Conservation (phyloP, 2,113 vertebrate species). For the Triplophysa tibetana region DNA sequence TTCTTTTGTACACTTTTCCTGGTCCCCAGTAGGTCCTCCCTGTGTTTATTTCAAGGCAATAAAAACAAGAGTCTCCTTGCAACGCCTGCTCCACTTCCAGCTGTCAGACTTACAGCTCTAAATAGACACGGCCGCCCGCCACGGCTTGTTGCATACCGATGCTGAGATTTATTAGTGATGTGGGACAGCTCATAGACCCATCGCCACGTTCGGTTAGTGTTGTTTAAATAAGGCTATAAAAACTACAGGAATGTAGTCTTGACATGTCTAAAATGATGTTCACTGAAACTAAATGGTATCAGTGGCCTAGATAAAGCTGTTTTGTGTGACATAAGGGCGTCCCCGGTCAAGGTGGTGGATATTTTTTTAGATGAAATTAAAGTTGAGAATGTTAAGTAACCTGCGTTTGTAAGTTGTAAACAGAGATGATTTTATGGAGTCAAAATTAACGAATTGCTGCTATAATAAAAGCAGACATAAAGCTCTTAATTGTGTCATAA, state of each 20-base stretch:
- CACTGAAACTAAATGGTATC: no score
- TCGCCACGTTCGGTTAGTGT: not conserved
- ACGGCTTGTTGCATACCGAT: slow-evolving; percentile 12
- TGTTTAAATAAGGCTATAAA: not conserved
- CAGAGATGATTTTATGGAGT: no score
- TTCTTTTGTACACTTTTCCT: slow-evolving; percentile 15
- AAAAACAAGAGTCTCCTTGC: slow-evolving; percentile 16
- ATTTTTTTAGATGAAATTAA: no score
- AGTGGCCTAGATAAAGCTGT: no score
- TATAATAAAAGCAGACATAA: no score
- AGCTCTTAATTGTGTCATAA: no score
- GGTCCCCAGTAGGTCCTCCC: not conserved
- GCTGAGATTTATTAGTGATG: slow-evolving; percentile 23
- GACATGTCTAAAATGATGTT: not conserved
- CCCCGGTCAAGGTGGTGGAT: no score
- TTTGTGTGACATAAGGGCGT: no score
- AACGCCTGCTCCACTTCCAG: slow-evolving; percentile 28
- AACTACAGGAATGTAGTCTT: not conserved
- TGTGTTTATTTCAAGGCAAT: slow-evolving; percentile 31
- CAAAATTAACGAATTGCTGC: no score
- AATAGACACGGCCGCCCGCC: slow-evolving; percentile 14
- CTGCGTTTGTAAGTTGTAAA: no score
- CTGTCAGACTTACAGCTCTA: slow-evolving; percentile 27
- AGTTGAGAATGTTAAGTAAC: no score
- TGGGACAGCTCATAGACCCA: not conserved